Conservation (phyloP, 2,113 vertebrate genomes). For the Lasiurus borealis region DNA sequence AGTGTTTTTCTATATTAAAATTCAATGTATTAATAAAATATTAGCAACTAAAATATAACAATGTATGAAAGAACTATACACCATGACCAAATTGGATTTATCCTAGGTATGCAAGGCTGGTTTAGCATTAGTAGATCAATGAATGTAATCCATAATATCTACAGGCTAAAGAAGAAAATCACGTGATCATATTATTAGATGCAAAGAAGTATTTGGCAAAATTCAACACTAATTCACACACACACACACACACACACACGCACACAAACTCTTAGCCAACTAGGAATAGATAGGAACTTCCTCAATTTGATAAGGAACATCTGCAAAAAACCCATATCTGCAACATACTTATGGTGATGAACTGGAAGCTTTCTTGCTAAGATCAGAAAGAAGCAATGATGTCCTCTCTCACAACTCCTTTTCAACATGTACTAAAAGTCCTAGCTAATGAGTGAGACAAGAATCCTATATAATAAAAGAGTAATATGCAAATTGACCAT, state of each 20-base stretch:
- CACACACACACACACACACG: too few relatives aligned
- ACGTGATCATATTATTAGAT: background rate
- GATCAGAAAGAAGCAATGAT: background rate
- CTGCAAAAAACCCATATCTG: background rate
- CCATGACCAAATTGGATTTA: background rate
- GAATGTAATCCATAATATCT: background rate
- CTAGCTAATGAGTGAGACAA: background rate
- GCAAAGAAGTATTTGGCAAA: background rate
- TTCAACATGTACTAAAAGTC: background rate
- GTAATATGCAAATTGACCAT: too few relatives aligned
- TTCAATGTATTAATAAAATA: constrained; percentile 3
- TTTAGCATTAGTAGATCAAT: background rate
- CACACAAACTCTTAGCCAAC: background rate
- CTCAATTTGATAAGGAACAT: background rate
- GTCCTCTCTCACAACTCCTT: background rate
- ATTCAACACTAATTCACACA: background rate
- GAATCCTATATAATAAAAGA: background rate
- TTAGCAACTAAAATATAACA: background rate
- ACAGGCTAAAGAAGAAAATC: background rate
- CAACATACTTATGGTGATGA: background rate
- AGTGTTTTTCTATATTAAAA: background rate
- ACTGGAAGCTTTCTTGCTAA: background rate
- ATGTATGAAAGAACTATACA: background rate
- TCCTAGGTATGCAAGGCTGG: background rate
- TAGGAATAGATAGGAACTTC: background rate